phyloP scores from a whole-genome alignment of 2,113 vertebrate species.

The Atractosteus spatula region DNA sequence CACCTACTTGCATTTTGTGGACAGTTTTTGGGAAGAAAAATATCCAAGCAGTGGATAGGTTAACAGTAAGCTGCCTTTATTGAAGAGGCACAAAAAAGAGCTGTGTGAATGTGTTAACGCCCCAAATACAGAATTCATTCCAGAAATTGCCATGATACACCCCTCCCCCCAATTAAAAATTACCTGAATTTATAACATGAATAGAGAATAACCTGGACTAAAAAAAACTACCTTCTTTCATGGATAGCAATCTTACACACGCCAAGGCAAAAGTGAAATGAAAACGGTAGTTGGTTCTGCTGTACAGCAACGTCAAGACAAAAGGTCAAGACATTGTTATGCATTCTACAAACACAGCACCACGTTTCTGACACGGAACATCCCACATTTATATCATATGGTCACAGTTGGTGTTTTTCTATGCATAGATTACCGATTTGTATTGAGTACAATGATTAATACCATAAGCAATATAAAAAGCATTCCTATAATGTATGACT shows the following conservation, averaged over 20 bases:
- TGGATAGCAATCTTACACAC: background rate
- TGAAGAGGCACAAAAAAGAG: conserved; percentile 13
- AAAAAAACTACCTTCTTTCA: background rate
- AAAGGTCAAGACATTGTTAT: background rate
- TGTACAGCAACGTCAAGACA: background rate
- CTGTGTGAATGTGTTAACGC: background rate
- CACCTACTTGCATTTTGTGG: no score
- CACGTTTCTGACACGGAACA: background rate
- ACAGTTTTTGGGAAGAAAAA: background rate
- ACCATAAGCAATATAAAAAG: background rate
- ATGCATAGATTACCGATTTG: background rate
- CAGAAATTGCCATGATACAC: background rate
- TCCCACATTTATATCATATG: background rate
- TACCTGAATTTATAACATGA: background rate
- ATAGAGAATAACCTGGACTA: no score
- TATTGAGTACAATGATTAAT: background rate
- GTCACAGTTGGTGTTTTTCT: conserved; percentile 4
- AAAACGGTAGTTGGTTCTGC: background rate
- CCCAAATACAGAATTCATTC: background rate
- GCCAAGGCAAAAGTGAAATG: background rate
- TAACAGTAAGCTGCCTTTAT: conserved; percentile 21
- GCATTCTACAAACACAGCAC: background rate
- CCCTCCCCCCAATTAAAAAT: no score
- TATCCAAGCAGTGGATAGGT: background rate
- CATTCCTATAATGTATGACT: background rate